Percentiles rank a stretch among this genome's conserved stretches.
Evolutionary conservation across 2,797 vertebrate genomes (phyloP).

Genomic region (Poecile montanus): DNA sequence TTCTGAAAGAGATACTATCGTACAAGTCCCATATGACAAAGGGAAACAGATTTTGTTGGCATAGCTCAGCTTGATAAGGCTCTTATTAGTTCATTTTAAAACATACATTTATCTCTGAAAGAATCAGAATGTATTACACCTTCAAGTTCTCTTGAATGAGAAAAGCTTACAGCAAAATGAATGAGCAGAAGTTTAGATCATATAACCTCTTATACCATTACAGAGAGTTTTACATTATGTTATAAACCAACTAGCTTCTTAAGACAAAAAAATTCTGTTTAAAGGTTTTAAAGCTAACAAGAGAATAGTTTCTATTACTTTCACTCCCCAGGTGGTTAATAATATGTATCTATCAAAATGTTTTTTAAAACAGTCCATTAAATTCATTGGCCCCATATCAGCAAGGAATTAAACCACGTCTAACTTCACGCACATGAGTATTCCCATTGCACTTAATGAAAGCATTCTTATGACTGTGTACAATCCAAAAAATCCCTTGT

Average conservation of each 20-base stretch:
- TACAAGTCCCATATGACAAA: background rate
- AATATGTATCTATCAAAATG: constrained; percentile 30
- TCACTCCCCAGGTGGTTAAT: constrained; percentile 6
- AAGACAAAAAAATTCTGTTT: background rate
- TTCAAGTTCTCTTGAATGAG: background rate
- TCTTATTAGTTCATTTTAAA: background rate
- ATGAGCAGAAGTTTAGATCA: background rate
- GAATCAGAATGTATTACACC: background rate
- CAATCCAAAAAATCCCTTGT: background rate
- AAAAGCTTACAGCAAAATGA: background rate
- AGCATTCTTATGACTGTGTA: background rate
- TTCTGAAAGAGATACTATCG: background rate
- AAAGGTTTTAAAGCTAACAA: constrained; percentile 37
- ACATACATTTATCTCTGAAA: background rate
- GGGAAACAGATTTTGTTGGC: background rate
- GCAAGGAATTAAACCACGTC: constrained; percentile 3
- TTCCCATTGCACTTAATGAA: background rate
- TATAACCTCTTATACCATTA: background rate
- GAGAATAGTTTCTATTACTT: constrained; percentile 3
- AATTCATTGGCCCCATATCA: constrained; percentile 6
- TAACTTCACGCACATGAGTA: background rate
- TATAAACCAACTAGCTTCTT: background rate
- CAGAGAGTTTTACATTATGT: background rate
- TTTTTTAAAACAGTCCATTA: constrained; percentile 40
- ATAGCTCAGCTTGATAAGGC: background rate